Conservation (phyloP, 1,140 invertebrate species). For the Sminthurinus signatus region DNA sequence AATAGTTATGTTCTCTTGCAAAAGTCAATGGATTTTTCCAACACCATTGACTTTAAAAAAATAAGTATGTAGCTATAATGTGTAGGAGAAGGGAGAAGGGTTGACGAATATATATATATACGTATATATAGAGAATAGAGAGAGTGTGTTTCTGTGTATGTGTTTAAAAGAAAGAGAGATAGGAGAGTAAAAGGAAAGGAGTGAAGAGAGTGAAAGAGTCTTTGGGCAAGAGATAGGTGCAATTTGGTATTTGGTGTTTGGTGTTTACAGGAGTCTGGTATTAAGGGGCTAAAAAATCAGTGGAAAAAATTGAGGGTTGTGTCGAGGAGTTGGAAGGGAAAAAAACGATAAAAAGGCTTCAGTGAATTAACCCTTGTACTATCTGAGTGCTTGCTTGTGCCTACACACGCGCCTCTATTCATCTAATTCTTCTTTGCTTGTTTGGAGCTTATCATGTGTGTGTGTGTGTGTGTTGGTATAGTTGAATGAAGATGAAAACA, state of each 20-base stretch:
- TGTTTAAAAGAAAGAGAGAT: too few relatives aligned
- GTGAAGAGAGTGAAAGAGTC: not conserved
- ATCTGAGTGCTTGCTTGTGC: constrained; percentile 38
- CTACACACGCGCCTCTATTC: constrained; percentile 40
- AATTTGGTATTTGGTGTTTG: constrained; percentile 38
- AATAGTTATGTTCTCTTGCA: too few relatives aligned
- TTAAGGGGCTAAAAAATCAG: constrained; percentile 23
- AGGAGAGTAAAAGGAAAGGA: too few relatives aligned
- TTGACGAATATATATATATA: too few relatives aligned
- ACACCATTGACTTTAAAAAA: too few relatives aligned
- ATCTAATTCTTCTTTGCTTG: constrained; percentile 6
- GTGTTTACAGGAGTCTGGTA: constrained; percentile 38
- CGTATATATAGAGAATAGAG: too few relatives aligned
- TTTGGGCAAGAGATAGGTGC: constrained; percentile 30
- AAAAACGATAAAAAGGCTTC: constrained; percentile 34
- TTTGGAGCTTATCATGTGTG: not conserved
- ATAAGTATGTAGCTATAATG: too few relatives aligned
- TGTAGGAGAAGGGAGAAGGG: too few relatives aligned
- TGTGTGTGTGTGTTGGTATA: not conserved
- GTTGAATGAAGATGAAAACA: too few relatives aligned
- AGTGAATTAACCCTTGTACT: constrained; percentile 41
- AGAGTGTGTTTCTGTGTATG: too few relatives aligned
- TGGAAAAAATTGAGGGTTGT: constrained; percentile 27
- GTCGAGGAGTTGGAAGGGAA: constrained; percentile 16
- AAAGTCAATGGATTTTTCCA: too few relatives aligned